Evolutionary conservation across 1,140 invertebrate species (phyloP).

Genomic region (Calephelis nemesis): DNA sequence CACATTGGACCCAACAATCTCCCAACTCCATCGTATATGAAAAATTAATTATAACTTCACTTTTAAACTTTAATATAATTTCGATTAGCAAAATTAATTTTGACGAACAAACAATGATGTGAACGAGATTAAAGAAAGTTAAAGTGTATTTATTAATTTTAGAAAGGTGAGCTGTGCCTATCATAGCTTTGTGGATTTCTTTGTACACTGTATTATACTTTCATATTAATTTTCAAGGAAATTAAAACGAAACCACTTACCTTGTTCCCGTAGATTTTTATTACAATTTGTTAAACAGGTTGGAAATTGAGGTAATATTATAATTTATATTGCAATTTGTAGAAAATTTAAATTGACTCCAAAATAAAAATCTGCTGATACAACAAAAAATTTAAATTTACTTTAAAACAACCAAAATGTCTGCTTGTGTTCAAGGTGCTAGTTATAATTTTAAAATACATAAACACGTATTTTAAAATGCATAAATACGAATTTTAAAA

Average conservation of each 20-base stretch:
- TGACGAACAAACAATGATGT: constrained; percentile 16
- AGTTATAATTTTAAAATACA: no score
- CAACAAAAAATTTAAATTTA: no score
- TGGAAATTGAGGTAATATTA: no score
- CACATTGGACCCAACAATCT: constrained; percentile 36
- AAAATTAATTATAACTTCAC: constrained; percentile 54
- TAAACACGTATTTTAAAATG: no score
- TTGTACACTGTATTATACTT: not conserved
- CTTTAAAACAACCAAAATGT: no score
- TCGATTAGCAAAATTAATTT: constrained; percentile 22
- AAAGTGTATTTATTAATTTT: constrained; percentile 14
- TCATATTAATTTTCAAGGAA: constrained; percentile 18
- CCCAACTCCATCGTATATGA: constrained; percentile 30
- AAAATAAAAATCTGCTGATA: no score
- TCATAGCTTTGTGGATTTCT: constrained; percentile 8
- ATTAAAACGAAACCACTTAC: not conserved
- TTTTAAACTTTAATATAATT: constrained; percentile 23
- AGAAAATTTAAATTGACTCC: no score
- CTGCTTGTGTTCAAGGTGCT: no score
- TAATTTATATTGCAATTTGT: no score
- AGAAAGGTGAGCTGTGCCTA: not conserved
- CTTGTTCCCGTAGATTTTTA: not conserved
- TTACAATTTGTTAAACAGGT: no score
- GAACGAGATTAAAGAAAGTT: constrained; percentile 20
- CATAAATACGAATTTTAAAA: no score